A percentile compares a stretch with the other conserved stretches of the same genome.
phyloP scores from a whole-genome alignment of 2,797 vertebrate species.

The Alectoris magna region DNA sequence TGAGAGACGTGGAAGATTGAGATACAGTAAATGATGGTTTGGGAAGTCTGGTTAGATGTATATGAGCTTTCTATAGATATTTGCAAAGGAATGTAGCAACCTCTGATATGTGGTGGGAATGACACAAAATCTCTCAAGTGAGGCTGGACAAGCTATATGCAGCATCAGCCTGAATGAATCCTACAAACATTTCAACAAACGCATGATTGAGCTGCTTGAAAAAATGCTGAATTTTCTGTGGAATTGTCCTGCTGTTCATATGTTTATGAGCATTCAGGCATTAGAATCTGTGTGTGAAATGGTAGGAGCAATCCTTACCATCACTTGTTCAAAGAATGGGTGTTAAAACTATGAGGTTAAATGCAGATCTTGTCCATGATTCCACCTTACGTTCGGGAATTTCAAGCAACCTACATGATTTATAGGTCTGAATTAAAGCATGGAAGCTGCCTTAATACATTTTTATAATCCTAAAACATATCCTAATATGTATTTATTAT shows the following conservation, averaged over 20 bases:
- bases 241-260: background rate
- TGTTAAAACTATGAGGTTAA: background rate
- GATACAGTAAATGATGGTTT: background rate
- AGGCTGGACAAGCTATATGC: background rate
- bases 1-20: background rate
- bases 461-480: background rate
- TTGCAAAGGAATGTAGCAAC: background rate
- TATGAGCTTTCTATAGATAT: background rate
- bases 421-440: background rate
- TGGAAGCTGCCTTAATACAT: background rate
- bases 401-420: background rate
- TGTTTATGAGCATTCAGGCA: background rate
- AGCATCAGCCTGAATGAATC: background rate
- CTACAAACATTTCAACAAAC: background rate
- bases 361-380: background rate
- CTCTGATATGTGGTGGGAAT: background rate
- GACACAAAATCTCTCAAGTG: background rate
- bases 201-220: background rate
- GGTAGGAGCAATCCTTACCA: background rate
- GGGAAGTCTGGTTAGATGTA: background rate
- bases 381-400: background rate
- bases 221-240: background rate
- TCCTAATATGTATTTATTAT: background rate
- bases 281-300: background rate
- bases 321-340: background rate